phyloP scores from a whole-genome alignment of 1,140 invertebrate species.

The Rhynchophorus ferrugineus region DNA sequence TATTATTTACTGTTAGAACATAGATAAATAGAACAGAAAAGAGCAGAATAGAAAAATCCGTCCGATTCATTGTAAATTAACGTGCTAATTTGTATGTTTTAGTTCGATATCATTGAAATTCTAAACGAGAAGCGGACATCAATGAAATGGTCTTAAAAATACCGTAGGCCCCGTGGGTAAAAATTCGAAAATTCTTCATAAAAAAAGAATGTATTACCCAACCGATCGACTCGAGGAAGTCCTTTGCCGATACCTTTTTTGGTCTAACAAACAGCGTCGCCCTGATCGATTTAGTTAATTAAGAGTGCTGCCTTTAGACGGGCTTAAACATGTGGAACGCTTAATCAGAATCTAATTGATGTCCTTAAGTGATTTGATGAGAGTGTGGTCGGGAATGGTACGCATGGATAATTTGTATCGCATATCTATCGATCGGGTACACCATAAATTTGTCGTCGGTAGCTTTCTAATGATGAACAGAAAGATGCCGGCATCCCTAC shows the following conservation, averaged over 20 bases:
- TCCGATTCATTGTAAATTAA: neutral
- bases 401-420: neutral
- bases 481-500: too few relatives aligned
- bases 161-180: neutral
- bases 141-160: neutral
- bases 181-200: neutral
- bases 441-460: too few relatives aligned
- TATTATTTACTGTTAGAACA: too few relatives aligned
- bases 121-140: neutral
- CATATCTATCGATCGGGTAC: too few relatives aligned
- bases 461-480: too few relatives aligned
- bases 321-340: constrained; percentile 12
- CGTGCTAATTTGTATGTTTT: neutral
- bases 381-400: neutral
- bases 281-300: constrained; percentile 14
- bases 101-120: neutral
- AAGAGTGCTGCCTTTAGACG: constrained; percentile 7
- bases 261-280: constrained; percentile 11
- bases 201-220: too few relatives aligned
- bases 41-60: too few relatives aligned
- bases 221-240: too few relatives aligned
- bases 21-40: too few relatives aligned
- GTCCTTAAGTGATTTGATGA: constrained; percentile 3
- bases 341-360: constrained; percentile 17
- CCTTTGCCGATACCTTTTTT: constrained; percentile 17